A percentile compares a stretch with the other conserved stretches of the same genome.
Evolutionary conservation across 2,797 vertebrate genomes (phyloP).

Genomic region (Enteromius anoplus): DNA sequence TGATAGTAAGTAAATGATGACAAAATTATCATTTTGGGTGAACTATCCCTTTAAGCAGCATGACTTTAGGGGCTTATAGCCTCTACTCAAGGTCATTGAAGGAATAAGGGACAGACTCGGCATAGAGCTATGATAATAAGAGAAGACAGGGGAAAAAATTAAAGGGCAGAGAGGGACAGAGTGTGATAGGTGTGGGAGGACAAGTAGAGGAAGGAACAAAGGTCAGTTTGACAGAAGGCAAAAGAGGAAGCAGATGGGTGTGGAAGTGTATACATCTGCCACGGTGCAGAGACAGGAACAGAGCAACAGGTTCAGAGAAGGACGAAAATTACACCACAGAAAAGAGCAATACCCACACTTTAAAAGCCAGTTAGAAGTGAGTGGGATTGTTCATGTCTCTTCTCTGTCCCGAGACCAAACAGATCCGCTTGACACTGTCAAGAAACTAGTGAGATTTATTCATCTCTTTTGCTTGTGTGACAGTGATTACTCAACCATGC

Average conservation of each 20-base stretch:
- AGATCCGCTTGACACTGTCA: background rate
- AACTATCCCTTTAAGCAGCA: background rate
- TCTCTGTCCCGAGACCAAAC: background rate
- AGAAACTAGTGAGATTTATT: background rate
- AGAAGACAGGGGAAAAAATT: background rate
- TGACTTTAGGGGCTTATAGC: slow-evolving; percentile 5
- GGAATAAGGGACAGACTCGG: background rate
- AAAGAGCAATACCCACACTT: background rate
- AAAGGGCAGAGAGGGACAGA: slow-evolving; percentile 36
- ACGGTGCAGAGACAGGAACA: slow-evolving; percentile 25
- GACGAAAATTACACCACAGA: background rate
- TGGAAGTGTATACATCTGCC: slow-evolving; percentile 43
- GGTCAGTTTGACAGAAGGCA: slow-evolving; percentile 62
- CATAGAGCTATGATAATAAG: slow-evolving; percentile 1
- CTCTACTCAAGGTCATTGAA: slow-evolving; percentile 15
- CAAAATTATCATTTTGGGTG: background rate
- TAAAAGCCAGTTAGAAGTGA: background rate
- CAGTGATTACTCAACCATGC: background rate
- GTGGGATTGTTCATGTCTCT: background rate
- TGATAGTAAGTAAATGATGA: background rate
- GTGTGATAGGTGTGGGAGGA: slow-evolving; percentile 9
- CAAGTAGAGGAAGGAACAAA: slow-evolving; percentile 34
- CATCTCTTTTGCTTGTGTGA: background rate
- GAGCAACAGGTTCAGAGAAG: slow-evolving; percentile 37
- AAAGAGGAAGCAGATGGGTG: slow-evolving; percentile 56